phyloP scores from a whole-genome alignment of 2,888 invertebrate species.

The Smittia sp. region DNA sequence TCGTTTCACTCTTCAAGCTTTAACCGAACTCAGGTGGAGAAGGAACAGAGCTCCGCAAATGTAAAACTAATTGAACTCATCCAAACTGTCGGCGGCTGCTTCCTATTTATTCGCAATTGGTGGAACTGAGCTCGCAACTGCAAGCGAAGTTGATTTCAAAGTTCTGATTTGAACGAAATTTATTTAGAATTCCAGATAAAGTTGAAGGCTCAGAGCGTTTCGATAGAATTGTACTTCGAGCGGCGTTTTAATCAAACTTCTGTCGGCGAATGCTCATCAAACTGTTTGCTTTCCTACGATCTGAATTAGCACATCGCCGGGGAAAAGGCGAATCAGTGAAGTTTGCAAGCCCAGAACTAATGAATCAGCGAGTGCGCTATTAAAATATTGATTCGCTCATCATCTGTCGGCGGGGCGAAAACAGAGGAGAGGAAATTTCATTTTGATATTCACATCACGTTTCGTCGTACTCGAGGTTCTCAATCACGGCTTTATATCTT shows the following conservation, averaged over 20 bases:
- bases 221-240: too few relatives aligned
- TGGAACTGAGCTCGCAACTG: too few relatives aligned
- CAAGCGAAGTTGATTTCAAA: too few relatives aligned
- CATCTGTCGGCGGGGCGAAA: background rate
- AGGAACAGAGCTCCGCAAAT: too few relatives aligned
- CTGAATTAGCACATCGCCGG: background rate
- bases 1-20: too few relatives aligned
- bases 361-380: background rate
- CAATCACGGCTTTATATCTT: slow-evolving; percentile 14
- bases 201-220: too few relatives aligned
- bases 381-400: slow-evolving; percentile 8
- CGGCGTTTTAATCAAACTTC: too few relatives aligned
- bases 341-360: slow-evolving; percentile 2
- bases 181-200: background rate
- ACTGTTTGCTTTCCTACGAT: background rate
- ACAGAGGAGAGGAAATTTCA: background rate
- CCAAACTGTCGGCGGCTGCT: too few relatives aligned
- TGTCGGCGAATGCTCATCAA: too few relatives aligned
- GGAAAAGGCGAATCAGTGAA: background rate
- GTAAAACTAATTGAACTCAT: too few relatives aligned
- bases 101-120: too few relatives aligned
- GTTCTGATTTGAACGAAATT: background rate
- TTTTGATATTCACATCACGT: slow-evolving; percentile 18
- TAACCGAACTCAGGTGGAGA: too few relatives aligned
- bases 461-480: slow-evolving; percentile 10